Base-by-base conservation (phyloP, 2,888 invertebrate species). In the Metellina segmentata region DNA sequence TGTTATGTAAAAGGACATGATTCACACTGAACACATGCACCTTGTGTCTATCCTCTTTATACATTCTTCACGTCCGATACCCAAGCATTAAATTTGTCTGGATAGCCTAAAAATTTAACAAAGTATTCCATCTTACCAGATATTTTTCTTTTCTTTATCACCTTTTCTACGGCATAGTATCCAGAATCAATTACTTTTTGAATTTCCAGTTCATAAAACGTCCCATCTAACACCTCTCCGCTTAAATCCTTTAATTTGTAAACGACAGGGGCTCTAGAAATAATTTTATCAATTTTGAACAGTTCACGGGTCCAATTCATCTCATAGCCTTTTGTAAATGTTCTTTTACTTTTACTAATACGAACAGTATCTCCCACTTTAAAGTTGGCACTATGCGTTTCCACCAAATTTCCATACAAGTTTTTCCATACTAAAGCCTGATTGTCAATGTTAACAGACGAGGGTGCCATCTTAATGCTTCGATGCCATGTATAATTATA, bases 1-100 rank as follows among this genome's bases (percentile, higher is more conserved):
- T 13, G 85, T 85, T 4, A 90, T n/a, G 49, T 79, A 85, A 74
- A 85, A 90, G 19, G 19, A 49, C 85, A 90, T 90, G 0, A 4
- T 77, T 34, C 34, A 2, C 4, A 34, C 1, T 34, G 4, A 34
- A 34, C 34, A 34, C 34, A 2, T 34, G 34, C 34, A n/a, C n/a
- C n/a, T 34, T 34, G 34, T 34, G 4, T n/a, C n/a, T n/a, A n/a
- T n/a, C n/a, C 1, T 34, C 1, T 34, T 34, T 34, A 34, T 34
- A 34, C 34, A 1, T 34, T 34, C 4, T 4, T 34, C 1, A 34
- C 4, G 4, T 70, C 19, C 11, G 7, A 20, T 20, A 72, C 72
- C 34, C 81, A 81, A 61, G 8, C 20, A 81, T 81, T 61, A 34
- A 81, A 81, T 16, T 81, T 81, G 61, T 61, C 81, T 8, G 81